A percentile compares a stretch with the other conserved stretches of the same genome.
Conservation (phyloP, 2,113 vertebrate genomes). For the Myrmecobius fasciatus region DNA sequence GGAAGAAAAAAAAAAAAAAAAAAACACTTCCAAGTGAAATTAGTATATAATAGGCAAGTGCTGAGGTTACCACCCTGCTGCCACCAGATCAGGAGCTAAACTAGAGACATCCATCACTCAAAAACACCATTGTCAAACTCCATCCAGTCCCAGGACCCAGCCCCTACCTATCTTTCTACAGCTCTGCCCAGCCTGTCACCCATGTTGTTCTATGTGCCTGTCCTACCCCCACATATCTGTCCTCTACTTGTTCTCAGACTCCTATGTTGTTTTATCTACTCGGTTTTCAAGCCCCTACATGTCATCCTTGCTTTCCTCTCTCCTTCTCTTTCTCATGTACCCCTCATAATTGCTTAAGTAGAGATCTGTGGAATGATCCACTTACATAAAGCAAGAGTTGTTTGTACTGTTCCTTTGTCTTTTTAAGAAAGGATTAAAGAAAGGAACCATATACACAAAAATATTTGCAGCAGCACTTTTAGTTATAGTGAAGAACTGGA, state of each 20-base stretch:
- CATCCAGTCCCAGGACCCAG: background rate
- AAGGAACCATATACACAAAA: background rate
- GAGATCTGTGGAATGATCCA: background rate
- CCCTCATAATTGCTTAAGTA: background rate
- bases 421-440: background rate
- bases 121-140: background rate
- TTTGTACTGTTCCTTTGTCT: background rate
- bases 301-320: background rate
- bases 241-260: background rate
- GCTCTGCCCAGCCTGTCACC: background rate
- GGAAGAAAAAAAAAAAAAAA: background rate
- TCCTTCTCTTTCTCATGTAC: background rate
- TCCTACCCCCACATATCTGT: too few relatives aligned
- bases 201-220: background rate
- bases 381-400: background rate
- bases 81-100: background rate
- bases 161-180: background rate
- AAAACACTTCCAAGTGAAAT: background rate
- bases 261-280: too few relatives aligned
- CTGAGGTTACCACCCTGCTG: background rate
- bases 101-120: background rate
- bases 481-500: too few relatives aligned
- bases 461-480: background rate
- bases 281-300: background rate
- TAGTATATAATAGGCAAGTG: background rate